phyloP scores from a whole-genome alignment of 2,797 vertebrate species.

The Eutrigla gurnardus region DNA sequence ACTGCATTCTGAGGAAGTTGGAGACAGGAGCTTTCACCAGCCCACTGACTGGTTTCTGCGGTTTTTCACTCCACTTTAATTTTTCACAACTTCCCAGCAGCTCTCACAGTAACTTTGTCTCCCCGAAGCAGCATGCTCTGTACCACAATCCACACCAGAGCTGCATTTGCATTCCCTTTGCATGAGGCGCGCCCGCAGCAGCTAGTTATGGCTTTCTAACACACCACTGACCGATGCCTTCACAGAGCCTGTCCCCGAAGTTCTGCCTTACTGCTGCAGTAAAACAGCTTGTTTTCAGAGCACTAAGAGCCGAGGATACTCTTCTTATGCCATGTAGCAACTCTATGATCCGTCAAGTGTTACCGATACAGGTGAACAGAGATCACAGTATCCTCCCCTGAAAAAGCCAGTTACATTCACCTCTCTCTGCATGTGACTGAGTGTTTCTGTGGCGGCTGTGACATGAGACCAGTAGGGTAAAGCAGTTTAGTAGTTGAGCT shows the following conservation, averaged over 20 bases:
- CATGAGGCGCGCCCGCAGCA: constrained; percentile 62
- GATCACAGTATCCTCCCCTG: too few species aligned
- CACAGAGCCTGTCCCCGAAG: constrained; percentile 8
- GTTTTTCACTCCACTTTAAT: neutral
- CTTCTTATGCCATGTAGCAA: neutral
- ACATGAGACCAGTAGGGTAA: accelerated
- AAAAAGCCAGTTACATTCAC: neutral
- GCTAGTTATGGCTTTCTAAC: constrained; percentile 58
- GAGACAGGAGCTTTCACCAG: neutral
- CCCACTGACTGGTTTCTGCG: neutral
- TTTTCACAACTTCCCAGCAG: neutral
- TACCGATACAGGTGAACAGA: neutral
- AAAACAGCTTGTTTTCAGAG: neutral
- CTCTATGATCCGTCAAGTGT: neutral
- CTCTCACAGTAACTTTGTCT: neutral
- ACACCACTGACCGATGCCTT: constrained; percentile 33
- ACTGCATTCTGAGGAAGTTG: neutral
- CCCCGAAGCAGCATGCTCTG: neutral
- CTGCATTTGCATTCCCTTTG: constrained; percentile 76
- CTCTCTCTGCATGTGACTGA: neutral
- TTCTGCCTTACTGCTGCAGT: constrained; percentile 19
- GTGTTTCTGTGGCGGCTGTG: neutral
- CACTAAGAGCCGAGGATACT: neutral
- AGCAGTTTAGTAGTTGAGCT: neutral
- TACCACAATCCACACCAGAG: neutral